A percentile compares a stretch with the other conserved stretches of the same genome.
These are phyloP conservation scores for Anoplius nigerrimus DNA, from an alignment of 2,888 invertebrate species.

Conservation along the genomic window DNA sequence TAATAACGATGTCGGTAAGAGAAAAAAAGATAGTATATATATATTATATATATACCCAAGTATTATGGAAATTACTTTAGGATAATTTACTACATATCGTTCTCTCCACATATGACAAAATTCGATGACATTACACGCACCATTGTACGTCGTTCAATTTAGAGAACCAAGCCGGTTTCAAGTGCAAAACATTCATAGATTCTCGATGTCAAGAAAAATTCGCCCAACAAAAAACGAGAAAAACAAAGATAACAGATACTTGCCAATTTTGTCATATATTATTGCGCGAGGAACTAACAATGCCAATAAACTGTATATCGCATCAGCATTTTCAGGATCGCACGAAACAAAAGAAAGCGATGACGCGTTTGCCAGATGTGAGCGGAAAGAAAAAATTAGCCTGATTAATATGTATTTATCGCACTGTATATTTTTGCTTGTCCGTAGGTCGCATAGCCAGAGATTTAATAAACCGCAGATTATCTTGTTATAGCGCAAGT, in stretches of 20 bases:
- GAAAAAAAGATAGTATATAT: background rate
- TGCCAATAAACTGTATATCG: too few species aligned
- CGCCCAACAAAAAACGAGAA: too few species aligned
- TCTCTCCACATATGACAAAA: too few species aligned
- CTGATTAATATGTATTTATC: conserved; percentile 1
- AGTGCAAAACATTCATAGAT: too few species aligned
- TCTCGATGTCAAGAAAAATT: too few species aligned
- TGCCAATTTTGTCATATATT: conserved; percentile 35
- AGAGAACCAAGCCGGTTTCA: too few species aligned
- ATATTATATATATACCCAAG: background rate
- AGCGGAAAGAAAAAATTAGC: too few species aligned
- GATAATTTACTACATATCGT: background rate
- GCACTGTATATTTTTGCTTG: conserved; percentile 56
- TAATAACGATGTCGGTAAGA: background rate
- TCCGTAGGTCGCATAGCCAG: conserved; percentile 9
- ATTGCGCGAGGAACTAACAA: too few species aligned
- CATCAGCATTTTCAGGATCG: conserved; percentile 1
- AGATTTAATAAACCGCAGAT: too few species aligned
- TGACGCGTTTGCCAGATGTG: conserved; percentile 1
- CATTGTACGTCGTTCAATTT: too few species aligned
- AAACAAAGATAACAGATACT: background rate
- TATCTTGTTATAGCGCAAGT: too few species aligned
- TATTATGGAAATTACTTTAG: conserved; percentile 18
- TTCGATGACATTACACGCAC: too few species aligned
- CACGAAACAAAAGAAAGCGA: background rate